phyloP scores from a whole-genome alignment of 1,140 invertebrate genomes.

The Andrena cerasifolii region DNA sequence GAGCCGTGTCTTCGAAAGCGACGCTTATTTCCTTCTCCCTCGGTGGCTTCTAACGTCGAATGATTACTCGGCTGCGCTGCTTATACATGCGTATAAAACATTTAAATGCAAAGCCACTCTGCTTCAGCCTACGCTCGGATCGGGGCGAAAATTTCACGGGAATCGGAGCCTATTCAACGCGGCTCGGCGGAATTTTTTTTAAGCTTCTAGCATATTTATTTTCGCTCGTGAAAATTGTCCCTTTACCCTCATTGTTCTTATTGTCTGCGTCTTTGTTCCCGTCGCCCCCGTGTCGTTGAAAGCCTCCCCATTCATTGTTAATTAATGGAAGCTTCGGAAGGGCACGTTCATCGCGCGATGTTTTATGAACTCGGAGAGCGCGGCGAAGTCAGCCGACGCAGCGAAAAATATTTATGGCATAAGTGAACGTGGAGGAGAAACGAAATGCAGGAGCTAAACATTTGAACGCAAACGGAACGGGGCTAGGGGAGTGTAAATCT shows the following conservation, averaged over 20 bases:
- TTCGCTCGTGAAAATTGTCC: too few species aligned
- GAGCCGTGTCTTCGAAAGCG: not conserved
- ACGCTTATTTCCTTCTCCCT: not conserved
- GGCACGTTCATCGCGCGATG: not conserved
- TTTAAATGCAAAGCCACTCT: too few species aligned
- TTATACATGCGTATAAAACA: too few species aligned
- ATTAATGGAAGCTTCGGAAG: not conserved
- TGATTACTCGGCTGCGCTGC: too few species aligned
- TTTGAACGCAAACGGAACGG: not conserved
- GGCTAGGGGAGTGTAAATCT: too few species aligned
- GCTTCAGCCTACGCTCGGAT: too few species aligned
- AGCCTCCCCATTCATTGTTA: not conserved
- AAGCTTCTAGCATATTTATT: too few species aligned
- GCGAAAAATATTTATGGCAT: not conserved
- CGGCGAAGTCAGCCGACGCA: not conserved
- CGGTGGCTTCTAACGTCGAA: too few species aligned
- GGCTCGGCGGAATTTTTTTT: too few species aligned
- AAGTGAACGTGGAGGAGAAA: not conserved
- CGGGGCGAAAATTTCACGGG: too few species aligned
- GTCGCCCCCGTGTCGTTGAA: not conserved
- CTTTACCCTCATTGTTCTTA: not conserved
- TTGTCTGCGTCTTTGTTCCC: too few species aligned
- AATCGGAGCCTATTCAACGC: too few species aligned
- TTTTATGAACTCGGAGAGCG: not conserved
- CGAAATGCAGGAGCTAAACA: not conserved